Percentiles rank a stretch among this genome's conserved stretches.
Evolutionary conservation across 1,140 invertebrate species (phyloP).

Genomic region (Agrypnia vestita): DNA sequence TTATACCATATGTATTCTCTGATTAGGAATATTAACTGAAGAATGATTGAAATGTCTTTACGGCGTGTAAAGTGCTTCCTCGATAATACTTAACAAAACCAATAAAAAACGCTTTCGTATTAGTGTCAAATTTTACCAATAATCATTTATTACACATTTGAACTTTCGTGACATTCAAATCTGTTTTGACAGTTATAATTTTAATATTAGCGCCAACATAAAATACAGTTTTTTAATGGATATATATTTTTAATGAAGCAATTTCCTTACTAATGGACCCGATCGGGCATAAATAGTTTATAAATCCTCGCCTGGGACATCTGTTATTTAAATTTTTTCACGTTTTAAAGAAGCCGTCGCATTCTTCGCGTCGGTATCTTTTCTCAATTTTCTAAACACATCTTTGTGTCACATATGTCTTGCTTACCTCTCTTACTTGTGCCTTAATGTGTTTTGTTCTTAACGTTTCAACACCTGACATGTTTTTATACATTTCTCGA

Average conservation of each 20-base stretch:
- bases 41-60: too few species aligned
- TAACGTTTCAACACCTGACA: conserved; percentile 57
- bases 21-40: too few species aligned
- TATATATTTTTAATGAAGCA: conserved; percentile 44
- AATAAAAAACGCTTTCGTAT: conserved; percentile 28
- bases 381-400: conserved; percentile 50
- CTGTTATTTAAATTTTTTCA: conserved; percentile 44
- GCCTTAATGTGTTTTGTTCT: conserved; percentile 48
- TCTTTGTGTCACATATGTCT: conserved; percentile 49
- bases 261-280: conserved; percentile 43
- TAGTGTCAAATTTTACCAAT: conserved; percentile 25
- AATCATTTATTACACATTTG: conserved; percentile 31
- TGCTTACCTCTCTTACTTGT: conserved; percentile 33
- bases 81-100: conserved; percentile 11
- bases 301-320: conserved; percentile 22
- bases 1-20: too few species aligned
- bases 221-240: conserved; percentile 48
- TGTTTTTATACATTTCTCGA: background rate
- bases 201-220: conserved; percentile 51
- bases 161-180: conserved; percentile 47
- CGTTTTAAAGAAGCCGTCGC: conserved; percentile 29
- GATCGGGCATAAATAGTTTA: conserved; percentile 45
- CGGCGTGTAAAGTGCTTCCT: background rate
- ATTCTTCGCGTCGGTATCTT: conserved; percentile 31
- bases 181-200: conserved; percentile 55